These are phyloP conservation scores for Mesitornis unicolor DNA, from an alignment of 2,113 vertebrate genomes.

Conservation along the genomic window DNA sequence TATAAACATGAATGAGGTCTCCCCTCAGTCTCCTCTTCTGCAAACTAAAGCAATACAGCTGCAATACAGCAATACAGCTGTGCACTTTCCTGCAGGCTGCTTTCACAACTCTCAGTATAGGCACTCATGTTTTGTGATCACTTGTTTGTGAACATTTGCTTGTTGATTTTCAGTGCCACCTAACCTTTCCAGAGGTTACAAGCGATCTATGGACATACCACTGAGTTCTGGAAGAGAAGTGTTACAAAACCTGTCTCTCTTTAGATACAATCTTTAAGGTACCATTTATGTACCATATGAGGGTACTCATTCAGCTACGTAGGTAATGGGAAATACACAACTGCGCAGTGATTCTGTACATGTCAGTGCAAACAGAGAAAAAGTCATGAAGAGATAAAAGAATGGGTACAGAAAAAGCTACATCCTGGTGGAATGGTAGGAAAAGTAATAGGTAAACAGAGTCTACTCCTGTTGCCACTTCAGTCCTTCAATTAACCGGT, in stretches of 20 bases:
- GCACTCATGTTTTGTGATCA: not conserved
- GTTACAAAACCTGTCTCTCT: not conserved
- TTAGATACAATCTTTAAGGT: not conserved
- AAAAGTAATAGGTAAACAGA: not conserved
- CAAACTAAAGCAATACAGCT: too few species aligned
- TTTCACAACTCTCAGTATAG: not conserved
- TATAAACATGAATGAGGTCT: too few species aligned
- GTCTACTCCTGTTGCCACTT: not conserved
- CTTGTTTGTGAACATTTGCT: rapidly evolving
- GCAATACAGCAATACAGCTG: not conserved
- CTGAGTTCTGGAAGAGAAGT: not conserved
- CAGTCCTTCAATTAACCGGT: not conserved
- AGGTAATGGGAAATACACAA: not conserved
- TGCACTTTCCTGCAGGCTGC: not conserved
- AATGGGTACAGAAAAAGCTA: not conserved
- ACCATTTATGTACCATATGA: rapidly evolving
- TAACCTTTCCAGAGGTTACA: not conserved
- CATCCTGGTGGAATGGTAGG: rapidly evolving
- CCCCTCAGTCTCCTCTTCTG: too few species aligned
- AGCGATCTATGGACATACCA: not conserved
- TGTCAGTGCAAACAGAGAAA: not conserved
- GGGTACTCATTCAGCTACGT: not conserved
- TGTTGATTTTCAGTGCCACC: not conserved
- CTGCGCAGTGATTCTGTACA: not conserved
- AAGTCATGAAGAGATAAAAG: not conserved